A percentile compares a stretch with the other conserved stretches of the same genome.
Conservation (phyloP, 2,888 invertebrate species). For the Rhodophaea formosa region DNA sequence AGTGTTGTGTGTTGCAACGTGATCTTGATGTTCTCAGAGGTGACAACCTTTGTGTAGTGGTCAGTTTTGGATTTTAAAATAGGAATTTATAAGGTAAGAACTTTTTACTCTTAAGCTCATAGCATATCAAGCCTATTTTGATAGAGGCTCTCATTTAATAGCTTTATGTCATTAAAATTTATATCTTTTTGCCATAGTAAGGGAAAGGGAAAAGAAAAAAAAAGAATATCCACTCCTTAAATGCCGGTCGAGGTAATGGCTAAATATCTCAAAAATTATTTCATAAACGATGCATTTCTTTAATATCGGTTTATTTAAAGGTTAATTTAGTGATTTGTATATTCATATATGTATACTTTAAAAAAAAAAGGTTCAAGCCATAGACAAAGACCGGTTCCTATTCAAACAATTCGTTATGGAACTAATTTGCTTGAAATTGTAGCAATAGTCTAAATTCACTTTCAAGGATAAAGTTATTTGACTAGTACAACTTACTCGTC, state of each 20-base stretch:
- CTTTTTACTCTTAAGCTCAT: constrained; percentile 1
- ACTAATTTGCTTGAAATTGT: not conserved
- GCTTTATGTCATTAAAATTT: no score
- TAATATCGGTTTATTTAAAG: no score
- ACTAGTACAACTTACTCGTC: not conserved
- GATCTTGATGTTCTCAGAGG: constrained; percentile 51
- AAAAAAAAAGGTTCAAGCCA: not conserved
- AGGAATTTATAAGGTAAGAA: constrained; percentile 28
- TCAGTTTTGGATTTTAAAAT: constrained; percentile 40
- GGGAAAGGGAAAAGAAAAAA: no score
- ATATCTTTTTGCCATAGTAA: no score
- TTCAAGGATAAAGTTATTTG: not conserved
- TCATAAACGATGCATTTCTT: no score
- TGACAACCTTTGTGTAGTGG: constrained; percentile 43
- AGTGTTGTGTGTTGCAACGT: constrained; percentile 60
- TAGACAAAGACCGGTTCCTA: not conserved
- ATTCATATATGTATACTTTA: no score
- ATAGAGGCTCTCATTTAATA: not conserved
- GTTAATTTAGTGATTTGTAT: no score
- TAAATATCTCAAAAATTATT: no score
- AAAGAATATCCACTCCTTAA: no score
- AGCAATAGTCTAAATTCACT: not conserved
- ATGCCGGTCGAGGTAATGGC: no score
- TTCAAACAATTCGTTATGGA: not conserved
- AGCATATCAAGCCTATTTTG: not conserved